Conservation (phyloP, 2,113 vertebrate species). For the Suncus etruscus region DNA sequence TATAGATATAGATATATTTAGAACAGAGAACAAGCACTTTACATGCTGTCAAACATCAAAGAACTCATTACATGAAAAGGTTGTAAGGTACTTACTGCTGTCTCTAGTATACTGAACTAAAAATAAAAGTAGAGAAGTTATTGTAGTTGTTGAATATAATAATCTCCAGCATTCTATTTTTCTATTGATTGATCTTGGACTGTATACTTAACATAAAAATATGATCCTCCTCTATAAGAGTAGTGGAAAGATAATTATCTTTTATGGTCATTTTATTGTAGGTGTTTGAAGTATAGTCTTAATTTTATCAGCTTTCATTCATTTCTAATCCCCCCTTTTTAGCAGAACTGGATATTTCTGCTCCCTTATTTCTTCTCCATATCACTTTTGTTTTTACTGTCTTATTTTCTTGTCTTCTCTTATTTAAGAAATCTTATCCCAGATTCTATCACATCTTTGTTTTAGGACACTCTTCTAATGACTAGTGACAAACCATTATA, state of each 20-base stretch:
- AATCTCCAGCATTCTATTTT: slow-evolving; percentile 2
- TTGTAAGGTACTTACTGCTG: slow-evolving; percentile 64
- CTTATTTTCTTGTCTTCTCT: neutral
- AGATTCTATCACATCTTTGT: neutral
- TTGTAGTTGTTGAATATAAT: neutral
- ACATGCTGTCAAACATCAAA: neutral
- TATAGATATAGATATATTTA: neutral
- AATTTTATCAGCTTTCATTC: neutral
- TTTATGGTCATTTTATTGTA: neutral
- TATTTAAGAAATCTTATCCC: neutral
- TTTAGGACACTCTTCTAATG: slow-evolving; percentile 12
- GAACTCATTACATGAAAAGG: neutral
- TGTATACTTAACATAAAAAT: neutral
- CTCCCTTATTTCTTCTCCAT: neutral
- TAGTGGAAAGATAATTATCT: neutral
- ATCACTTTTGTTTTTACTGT: neutral
- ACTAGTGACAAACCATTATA: neutral
- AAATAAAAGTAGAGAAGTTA: slow-evolving; percentile 63
- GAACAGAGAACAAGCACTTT: neutral
- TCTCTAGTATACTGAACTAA: slow-evolving; percentile 61
- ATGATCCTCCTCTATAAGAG: neutral
- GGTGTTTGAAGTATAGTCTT: neutral
- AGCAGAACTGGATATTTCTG: neutral
- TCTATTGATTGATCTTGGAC: neutral
- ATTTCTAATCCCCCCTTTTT: too few relatives aligned